Evolutionary conservation across 1,140 invertebrate species (phyloP).

Genomic region (Drosophila burlai): DNA sequence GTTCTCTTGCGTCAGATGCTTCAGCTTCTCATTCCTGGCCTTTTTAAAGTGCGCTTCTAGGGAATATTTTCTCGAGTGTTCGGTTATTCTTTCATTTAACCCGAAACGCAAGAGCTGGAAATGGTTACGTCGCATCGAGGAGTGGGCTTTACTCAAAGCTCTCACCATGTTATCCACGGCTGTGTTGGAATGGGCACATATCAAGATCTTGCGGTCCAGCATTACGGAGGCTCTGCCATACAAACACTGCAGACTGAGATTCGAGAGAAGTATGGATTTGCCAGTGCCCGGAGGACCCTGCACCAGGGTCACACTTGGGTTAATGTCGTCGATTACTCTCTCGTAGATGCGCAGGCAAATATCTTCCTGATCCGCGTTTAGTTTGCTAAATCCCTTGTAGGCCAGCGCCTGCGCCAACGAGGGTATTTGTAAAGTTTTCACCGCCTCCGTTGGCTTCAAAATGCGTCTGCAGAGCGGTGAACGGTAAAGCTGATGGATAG

Average conservation of each 20-base stretch:
- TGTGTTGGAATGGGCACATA: slow-evolving; percentile 93
- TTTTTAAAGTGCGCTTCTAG: slow-evolving; percentile 20
- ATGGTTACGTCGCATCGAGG: slow-evolving; percentile 21
- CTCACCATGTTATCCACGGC: slow-evolving; percentile 89
- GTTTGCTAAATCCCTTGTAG: slow-evolving; percentile 72
- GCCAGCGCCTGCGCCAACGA: slow-evolving; percentile 7
- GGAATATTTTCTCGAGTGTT: slow-evolving; percentile 4
- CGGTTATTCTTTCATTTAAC: slow-evolving; percentile 31
- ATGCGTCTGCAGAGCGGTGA: slow-evolving; percentile 83
- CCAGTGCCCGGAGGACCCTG: slow-evolving; percentile 92
- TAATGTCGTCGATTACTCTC: slow-evolving; percentile 82
- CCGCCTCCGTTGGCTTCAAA: slow-evolving; percentile 61
- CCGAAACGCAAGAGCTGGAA: slow-evolving; percentile 70
- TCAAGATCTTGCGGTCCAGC: slow-evolving; percentile 87
- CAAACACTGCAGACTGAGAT: slow-evolving; percentile 88
- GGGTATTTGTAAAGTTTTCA: slow-evolving; percentile 19
- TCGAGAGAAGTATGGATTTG: slow-evolving; percentile 90
- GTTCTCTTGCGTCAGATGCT: slow-evolving; percentile 38
- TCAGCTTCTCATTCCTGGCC: slow-evolving; percentile 13
- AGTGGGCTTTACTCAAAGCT: slow-evolving; percentile 10
- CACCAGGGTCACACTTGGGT: slow-evolving; percentile 87
- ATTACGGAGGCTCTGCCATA: slow-evolving; percentile 80
- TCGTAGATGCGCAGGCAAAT: slow-evolving; percentile 86
- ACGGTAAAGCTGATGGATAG: slow-evolving; percentile 85
- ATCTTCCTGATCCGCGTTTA: slow-evolving; percentile 86